Conservation (phyloP, 1,140 invertebrate genomes). For the Euborellia annulipes region DNA sequence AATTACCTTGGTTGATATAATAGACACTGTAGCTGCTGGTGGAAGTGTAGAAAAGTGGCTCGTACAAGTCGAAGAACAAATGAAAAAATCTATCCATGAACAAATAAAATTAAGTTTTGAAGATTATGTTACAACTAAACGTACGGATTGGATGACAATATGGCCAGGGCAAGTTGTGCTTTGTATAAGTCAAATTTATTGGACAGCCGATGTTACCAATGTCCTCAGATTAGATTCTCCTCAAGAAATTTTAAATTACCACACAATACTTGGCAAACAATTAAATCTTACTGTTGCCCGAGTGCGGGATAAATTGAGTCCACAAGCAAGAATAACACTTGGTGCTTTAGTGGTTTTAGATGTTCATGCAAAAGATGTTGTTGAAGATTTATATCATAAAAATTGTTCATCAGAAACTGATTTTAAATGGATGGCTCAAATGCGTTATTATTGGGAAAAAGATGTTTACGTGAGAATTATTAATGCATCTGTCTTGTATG, state of each 20-base stretch:
- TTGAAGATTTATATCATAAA: conserved; percentile 51
- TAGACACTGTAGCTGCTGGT: conserved; percentile 61
- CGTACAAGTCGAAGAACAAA: conserved; percentile 67
- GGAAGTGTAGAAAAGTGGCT: conserved; percentile 91
- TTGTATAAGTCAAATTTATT: conserved; percentile 75
- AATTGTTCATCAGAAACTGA: conserved; percentile 56
- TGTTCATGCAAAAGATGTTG: conserved; percentile 81
- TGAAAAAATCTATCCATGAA: conserved; percentile 55
- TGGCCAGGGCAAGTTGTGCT: conserved; percentile 86
- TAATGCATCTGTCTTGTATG: conserved; percentile 69
- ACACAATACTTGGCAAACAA: conserved; percentile 32
- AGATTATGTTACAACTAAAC: conserved; percentile 44
- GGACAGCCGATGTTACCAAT: conserved; percentile 66
- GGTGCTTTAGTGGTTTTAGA: conserved; percentile 80
- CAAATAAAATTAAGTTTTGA: conserved; percentile 54
- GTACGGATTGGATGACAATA: conserved; percentile 57
- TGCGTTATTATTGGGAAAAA: conserved; percentile 80
- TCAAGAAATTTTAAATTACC: conserved; percentile 35
- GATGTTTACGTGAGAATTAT: conserved; percentile 67
- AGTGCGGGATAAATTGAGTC: conserved; percentile 38
- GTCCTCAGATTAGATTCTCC: conserved; percentile 40
- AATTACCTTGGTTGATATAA: conserved; percentile 47
- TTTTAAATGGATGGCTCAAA: conserved; percentile 81
- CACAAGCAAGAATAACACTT: conserved; percentile 58
- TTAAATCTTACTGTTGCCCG: conserved; percentile 35